Evolutionary conservation across 2,113 vertebrate genomes (phyloP).

Genomic region (Cephalopterus ornatus): DNA sequence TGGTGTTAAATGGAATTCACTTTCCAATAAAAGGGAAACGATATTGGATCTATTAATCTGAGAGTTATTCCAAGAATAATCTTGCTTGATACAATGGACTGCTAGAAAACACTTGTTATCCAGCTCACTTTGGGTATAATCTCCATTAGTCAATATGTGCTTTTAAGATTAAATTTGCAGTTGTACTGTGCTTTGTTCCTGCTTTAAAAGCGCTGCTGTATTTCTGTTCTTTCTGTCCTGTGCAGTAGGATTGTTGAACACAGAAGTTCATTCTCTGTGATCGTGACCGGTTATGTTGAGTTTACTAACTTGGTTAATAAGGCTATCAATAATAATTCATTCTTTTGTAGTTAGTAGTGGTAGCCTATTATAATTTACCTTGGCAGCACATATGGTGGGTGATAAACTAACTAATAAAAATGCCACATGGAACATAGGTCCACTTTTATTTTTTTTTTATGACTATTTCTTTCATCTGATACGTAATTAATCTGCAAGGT

Average conservation of each 20-base stretch:
- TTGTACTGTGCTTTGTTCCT: background rate
- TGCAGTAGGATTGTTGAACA: background rate
- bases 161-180: background rate
- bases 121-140: background rate
- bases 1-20: background rate
- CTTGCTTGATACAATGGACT: background rate
- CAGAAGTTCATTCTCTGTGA: background rate
- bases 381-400: constrained; percentile 58
- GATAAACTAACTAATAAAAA: constrained; percentile 73
- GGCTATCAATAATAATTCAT: constrained; percentile 66
- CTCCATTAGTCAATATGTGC: background rate
- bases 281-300: background rate
- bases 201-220: background rate
- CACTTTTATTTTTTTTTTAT: constrained; percentile 58
- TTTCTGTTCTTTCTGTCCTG: background rate
- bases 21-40: background rate
- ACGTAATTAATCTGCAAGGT: constrained; percentile 56
- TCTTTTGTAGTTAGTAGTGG: constrained; percentile 46
- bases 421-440: constrained; percentile 52
- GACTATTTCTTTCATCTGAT: constrained; percentile 53
- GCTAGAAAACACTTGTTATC: background rate
- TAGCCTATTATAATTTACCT: constrained; percentile 65
- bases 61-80: background rate
- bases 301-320: constrained; percentile 68
- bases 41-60: background rate